Evolutionary conservation across 2,797 vertebrate species (phyloP).

Genomic region (Tapera naevia): DNA sequence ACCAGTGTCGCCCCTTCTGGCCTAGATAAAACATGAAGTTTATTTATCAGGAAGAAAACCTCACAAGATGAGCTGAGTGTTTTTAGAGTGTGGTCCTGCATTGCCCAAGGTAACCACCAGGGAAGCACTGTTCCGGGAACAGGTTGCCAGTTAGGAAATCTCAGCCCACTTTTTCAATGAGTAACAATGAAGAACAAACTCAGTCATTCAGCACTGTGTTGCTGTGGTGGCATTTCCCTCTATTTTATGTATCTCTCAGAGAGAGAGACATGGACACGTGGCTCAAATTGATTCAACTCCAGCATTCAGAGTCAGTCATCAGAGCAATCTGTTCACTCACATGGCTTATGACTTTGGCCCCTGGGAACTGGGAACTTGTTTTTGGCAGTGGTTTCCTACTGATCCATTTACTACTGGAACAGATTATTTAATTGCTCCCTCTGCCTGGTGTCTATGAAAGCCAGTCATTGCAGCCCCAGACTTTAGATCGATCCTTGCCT

Average conservation of each 20-base stretch:
- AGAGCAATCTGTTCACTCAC: not conserved
- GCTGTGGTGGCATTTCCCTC: not conserved
- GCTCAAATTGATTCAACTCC: not conserved
- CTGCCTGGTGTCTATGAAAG: not conserved
- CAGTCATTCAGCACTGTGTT: not conserved
- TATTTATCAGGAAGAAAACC: not conserved
- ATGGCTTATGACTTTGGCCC: not conserved
- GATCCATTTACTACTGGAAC: not conserved
- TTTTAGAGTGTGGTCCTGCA: not conserved
- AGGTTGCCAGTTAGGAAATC: not conserved
- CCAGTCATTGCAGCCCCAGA: not conserved
- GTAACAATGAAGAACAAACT: not conserved
- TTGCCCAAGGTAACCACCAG: not conserved
- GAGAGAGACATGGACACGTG: not conserved
- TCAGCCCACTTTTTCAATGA: not conserved
- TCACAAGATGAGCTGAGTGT: not conserved
- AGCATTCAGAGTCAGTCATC: not conserved
- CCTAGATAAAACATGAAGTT: not conserved
- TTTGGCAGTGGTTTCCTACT: not conserved
- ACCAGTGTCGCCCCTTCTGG: not conserved
- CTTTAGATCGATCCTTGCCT: not conserved
- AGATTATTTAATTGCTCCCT: not conserved
- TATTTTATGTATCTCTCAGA: not conserved
- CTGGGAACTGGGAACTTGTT: not conserved
- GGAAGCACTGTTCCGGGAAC: not conserved